Conservation (phyloP, 2,888 invertebrate genomes). For the Lamellibrachia columna region DNA sequence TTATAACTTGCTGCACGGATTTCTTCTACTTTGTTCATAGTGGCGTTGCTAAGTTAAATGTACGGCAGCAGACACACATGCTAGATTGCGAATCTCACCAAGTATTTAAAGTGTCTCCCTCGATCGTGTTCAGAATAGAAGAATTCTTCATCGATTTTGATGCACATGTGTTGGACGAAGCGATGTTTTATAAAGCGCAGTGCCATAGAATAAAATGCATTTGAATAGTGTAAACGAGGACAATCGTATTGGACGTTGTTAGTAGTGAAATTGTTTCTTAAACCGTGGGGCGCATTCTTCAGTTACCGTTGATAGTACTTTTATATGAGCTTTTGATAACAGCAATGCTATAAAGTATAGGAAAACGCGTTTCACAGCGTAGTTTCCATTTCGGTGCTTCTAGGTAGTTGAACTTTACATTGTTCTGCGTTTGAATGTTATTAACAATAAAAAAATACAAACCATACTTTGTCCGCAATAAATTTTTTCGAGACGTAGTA, state of each 20-base stretch:
- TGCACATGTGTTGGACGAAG: not conserved
- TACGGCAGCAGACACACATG: not conserved
- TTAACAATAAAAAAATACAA: not conserved
- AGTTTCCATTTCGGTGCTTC: not conserved
- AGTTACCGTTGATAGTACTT: not conserved
- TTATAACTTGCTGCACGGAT: not conserved
- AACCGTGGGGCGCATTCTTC: not conserved
- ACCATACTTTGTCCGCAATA: not conserved
- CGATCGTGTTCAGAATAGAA: not conserved
- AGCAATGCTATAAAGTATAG: not conserved
- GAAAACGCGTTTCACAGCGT: not conserved
- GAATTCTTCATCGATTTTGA: not conserved
- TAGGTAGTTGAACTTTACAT: constrained; percentile 8
- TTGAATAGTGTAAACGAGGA: not conserved
- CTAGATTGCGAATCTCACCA: not conserved
- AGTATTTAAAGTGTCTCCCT: not conserved
- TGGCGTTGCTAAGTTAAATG: not conserved
- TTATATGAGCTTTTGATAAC: constrained; percentile 11
- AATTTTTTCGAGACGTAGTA: not conserved
- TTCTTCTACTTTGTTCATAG: not conserved
- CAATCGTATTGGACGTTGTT: not conserved
- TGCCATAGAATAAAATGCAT: not conserved
- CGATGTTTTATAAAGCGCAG: not conserved
- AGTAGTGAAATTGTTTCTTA: not conserved
- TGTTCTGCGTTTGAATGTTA: constrained; percentile 16